These are phyloP conservation scores for Falco columbarius DNA, from an alignment of 2,797 vertebrate genomes.

Conservation along the genomic window DNA sequence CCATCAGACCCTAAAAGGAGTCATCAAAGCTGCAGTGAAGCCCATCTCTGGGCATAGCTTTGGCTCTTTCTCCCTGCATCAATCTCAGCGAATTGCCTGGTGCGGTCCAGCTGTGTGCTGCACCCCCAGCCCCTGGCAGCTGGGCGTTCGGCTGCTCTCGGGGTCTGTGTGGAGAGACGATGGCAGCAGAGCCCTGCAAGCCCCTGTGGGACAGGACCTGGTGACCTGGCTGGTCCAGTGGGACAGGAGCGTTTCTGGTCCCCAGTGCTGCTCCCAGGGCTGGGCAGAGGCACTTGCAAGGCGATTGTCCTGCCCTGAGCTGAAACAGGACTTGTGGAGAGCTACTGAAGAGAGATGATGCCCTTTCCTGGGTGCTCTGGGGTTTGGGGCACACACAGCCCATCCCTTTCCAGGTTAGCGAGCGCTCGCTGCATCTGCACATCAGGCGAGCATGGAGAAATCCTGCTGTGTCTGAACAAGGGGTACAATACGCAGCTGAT, in stretches of 20 bases:
- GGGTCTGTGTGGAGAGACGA: accelerated
- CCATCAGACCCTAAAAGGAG: conserved; percentile 50
- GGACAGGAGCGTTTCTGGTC: accelerated
- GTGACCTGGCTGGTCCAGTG: not conserved
- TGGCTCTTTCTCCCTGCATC: not conserved
- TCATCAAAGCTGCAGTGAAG: conserved; percentile 26
- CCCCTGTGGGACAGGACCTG: not conserved
- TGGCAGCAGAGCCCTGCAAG: not conserved
- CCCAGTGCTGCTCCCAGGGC: not conserved
- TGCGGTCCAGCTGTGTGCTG: accelerated
- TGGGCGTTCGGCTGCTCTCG: accelerated
- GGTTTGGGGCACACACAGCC: not conserved
- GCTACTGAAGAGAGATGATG: not conserved
- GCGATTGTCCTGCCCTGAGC: not conserved
- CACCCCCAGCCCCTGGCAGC: not conserved
- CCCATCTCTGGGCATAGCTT: not conserved
- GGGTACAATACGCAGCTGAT: not conserved
- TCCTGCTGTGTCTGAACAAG: not conserved
- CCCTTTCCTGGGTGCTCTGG: not conserved
- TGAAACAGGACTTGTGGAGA: not conserved
- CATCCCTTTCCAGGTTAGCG: not conserved
- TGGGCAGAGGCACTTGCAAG: not conserved
- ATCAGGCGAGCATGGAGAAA: not conserved
- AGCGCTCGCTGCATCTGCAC: not conserved
- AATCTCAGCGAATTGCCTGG: accelerated